Evolutionary conservation across 2,797 vertebrate species (phyloP).

Genomic region (Scolopax bukidnonensis): DNA sequence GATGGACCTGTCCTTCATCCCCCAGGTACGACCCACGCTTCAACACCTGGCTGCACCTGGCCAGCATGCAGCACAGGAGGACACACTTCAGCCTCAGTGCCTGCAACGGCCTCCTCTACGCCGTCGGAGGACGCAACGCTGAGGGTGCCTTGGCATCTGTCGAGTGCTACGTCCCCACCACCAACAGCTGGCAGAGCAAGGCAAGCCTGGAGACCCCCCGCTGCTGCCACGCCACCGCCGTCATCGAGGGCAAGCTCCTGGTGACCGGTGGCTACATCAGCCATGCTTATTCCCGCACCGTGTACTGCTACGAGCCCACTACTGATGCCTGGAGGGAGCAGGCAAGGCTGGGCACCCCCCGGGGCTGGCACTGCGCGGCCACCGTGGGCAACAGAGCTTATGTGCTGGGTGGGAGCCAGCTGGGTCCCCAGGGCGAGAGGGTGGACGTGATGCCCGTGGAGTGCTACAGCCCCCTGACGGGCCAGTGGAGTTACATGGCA

Average conservation of each 20-base stretch:
- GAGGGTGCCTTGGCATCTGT: slow-evolving; percentile 82
- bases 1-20: neutral
- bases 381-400: slow-evolving; percentile 76
- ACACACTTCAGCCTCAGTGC: slow-evolving; percentile 87
- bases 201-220: slow-evolving; percentile 83
- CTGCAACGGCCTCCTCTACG: slow-evolving; percentile 83
- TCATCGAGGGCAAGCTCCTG: slow-evolving; percentile 82
- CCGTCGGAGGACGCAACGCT: slow-evolving; percentile 84
- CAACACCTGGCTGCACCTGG: slow-evolving; percentile 87
- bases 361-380: slow-evolving; percentile 86
- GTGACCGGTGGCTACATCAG: slow-evolving; percentile 86
- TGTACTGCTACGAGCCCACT: slow-evolving; percentile 78
- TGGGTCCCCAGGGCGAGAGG: slow-evolving; percentile 81
- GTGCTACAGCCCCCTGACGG: slow-evolving; percentile 76
- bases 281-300: slow-evolving; percentile 85
- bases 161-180: slow-evolving; percentile 85
- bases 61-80: slow-evolving; percentile 86
- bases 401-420: slow-evolving; percentile 86
- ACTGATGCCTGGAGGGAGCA: slow-evolving; percentile 80
- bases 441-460: slow-evolving; percentile 84
- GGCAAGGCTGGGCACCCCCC: slow-evolving; percentile 78
- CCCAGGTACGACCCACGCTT: slow-evolving; percentile 87
- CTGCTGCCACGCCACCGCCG: slow-evolving; percentile 85
- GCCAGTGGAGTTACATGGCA: slow-evolving; percentile 78
- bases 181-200: slow-evolving; percentile 86